Percentiles rank a stretch among this genome's conserved stretches.
These are phyloP conservation scores for Bilobella aurantiaca DNA, from an alignment of 1,140 invertebrate species.

Conservation along the genomic window DNA sequence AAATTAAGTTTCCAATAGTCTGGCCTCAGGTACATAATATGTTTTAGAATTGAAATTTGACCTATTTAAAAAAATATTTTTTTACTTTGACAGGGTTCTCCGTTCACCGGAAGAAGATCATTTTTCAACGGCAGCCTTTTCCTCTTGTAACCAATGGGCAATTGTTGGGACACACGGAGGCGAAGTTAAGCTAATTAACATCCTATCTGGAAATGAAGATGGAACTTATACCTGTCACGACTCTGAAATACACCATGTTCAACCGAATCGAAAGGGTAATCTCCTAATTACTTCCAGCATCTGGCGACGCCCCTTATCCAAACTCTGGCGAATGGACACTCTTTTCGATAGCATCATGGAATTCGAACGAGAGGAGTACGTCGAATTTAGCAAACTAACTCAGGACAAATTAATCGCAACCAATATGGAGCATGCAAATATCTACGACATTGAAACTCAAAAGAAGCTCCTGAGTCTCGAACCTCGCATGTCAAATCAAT, in stretches of 20 bases:
- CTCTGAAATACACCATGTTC: conserved; percentile 67
- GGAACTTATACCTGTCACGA: conserved; percentile 68
- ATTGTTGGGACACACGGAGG: conserved; percentile 76
- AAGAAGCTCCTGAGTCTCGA: conserved; percentile 59
- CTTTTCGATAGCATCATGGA: conserved; percentile 31
- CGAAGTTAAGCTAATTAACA: conserved; percentile 76
- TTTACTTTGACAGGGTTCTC: conserved; percentile 12
- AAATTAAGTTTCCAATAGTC: too few species aligned
- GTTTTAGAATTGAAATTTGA: too few species aligned
- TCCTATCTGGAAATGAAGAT: conserved; percentile 66
- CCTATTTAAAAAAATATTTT: too few species aligned
- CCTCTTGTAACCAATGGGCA: conserved; percentile 62
- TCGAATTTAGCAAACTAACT: conserved; percentile 78
- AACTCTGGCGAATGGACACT: conserved; percentile 65
- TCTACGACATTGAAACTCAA: conserved; percentile 83
- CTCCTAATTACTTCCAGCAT: conserved; percentile 74
- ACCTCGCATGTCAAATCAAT: conserved; percentile 76
- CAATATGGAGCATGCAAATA: conserved; percentile 20
- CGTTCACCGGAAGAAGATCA: conserved; percentile 10
- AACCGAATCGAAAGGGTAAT: conserved; percentile 59
- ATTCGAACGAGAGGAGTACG: conserved; percentile 73
- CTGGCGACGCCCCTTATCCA: conserved; percentile 69
- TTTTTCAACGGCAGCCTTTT: conserved; percentile 35
- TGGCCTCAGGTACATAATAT: too few species aligned
- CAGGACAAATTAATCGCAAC: conserved; percentile 54